Evolutionary conservation across 2,113 vertebrate genomes (phyloP).

Genomic region (Salvelinus sp.): DNA sequence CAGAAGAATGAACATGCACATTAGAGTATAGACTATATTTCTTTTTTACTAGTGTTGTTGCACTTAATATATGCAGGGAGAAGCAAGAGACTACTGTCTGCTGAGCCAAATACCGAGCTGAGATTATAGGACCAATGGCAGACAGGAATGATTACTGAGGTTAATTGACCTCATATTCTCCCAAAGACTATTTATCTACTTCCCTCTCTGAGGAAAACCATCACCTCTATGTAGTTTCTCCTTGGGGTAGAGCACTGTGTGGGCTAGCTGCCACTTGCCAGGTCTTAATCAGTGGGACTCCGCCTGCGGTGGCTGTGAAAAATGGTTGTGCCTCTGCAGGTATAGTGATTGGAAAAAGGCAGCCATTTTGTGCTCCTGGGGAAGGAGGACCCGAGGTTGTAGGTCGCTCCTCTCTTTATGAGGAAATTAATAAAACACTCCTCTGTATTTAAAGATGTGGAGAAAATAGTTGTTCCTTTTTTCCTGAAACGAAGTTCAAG

Average conservation of each 20-base stretch:
- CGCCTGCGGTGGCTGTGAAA: conserved; percentile 25
- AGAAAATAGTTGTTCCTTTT: background rate
- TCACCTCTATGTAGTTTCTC: background rate
- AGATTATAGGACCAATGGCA: background rate
- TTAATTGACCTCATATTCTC: conserved; percentile 8
- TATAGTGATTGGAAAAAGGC: conserved; percentile 40
- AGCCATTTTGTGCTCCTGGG: conserved; percentile 21
- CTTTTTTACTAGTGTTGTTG: too few relatives aligned
- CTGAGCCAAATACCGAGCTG: background rate
- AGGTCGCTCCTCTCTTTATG: background rate
- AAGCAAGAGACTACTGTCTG: too few relatives aligned
- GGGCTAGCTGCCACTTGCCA: conserved; percentile 3
- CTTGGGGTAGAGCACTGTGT: background rate
- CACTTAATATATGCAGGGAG: too few relatives aligned
- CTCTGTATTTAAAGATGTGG: background rate
- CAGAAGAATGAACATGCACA: too few relatives aligned
- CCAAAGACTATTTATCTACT: conserved; percentile 3
- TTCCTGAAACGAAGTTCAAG: background rate
- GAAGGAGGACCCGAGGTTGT: conserved; percentile 14
- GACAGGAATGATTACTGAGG: conserved; percentile 18
- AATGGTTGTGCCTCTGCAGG: conserved; percentile 20
- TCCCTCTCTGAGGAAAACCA: conserved; percentile 18
- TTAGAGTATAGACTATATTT: too few relatives aligned
- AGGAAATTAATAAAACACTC: background rate
- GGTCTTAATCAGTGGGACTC: conserved; percentile 46